Evolutionary conservation across 2,888 invertebrate genomes (phyloP).

Genomic region (Netelia virgata): DNA sequence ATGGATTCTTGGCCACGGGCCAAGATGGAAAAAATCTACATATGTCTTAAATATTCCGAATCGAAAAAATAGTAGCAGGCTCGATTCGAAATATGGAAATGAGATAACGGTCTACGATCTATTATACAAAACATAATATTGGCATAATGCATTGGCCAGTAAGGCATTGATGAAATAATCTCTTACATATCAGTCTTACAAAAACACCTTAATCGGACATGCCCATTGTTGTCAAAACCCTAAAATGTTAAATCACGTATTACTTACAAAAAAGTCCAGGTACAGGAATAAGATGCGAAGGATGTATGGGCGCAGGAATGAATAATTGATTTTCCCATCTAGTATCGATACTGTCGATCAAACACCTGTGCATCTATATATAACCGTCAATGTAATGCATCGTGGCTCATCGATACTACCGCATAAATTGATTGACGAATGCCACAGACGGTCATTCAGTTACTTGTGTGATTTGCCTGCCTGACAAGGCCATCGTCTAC

Average conservation of each 20-base stretch:
- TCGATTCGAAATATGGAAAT: neutral
- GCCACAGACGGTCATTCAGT: slow-evolving; percentile 32
- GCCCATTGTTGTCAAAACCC: slow-evolving; percentile 1
- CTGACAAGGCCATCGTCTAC: slow-evolving; percentile 54
- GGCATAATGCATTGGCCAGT: neutral
- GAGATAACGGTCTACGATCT: neutral
- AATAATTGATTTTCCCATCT: slow-evolving; percentile 53
- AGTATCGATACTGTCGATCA: slow-evolving; percentile 62
- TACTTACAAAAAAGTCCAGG: slow-evolving; percentile 6
- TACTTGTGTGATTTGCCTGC: slow-evolving; percentile 34
- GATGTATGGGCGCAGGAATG: slow-evolving; percentile 42
- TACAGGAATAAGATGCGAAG: slow-evolving; percentile 49
- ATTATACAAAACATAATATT: neutral
- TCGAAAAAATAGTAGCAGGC: neutral
- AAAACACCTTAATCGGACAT: neutral
- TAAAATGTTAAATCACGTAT: slow-evolving; percentile 3
- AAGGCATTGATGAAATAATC: neutral
- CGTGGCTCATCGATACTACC: slow-evolving; percentile 39
- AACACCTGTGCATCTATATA: slow-evolving; percentile 48
- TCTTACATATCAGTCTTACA: no score
- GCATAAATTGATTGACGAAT: slow-evolving; percentile 59
- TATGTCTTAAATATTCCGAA: neutral
- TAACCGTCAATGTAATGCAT: slow-evolving; percentile 28
- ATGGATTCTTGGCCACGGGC: no score
- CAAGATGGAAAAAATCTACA: no score